Evolutionary conservation across 2,888 invertebrate genomes (phyloP).

Genomic region (Autographa pulchrina): DNA sequence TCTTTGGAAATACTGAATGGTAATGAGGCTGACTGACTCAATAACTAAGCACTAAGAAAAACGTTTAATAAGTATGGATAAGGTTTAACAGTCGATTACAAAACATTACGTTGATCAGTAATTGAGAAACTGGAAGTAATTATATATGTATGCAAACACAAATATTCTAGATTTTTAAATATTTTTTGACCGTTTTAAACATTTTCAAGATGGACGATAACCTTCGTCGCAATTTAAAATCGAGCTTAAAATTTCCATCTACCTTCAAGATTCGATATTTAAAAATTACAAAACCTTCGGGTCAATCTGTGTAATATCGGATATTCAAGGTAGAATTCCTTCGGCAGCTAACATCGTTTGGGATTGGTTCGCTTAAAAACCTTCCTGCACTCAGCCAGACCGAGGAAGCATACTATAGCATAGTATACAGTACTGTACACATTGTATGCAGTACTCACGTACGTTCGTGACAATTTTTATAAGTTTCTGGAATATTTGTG

Average conservation of each 20-base stretch:
- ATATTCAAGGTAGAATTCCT: conserved; percentile 58
- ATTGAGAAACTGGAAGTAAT: too few relatives aligned
- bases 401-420: conserved; percentile 27
- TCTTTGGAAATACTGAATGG: too few relatives aligned
- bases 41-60: too few relatives aligned
- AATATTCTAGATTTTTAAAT: too few relatives aligned
- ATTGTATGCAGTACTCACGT: conserved; percentile 51
- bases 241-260: background rate
- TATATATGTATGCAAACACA: too few relatives aligned
- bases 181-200: too few relatives aligned
- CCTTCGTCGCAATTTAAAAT: background rate
- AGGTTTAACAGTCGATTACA: too few relatives aligned
- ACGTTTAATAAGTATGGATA: too few relatives aligned
- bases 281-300: background rate
- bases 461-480: conserved; percentile 49
- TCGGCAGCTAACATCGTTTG: conserved; percentile 69
- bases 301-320: conserved; percentile 39
- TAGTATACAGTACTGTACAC: conserved; percentile 28
- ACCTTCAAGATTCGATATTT: background rate
- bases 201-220: too few relatives aligned
- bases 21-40: too few relatives aligned
- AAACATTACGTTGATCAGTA: too few relatives aligned
- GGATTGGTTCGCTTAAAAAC: conserved; percentile 76
- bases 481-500: conserved; percentile 33
- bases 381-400: conserved; percentile 74